phyloP scores from a whole-genome alignment of 2,113 vertebrate species.

The Rallus limicola region DNA sequence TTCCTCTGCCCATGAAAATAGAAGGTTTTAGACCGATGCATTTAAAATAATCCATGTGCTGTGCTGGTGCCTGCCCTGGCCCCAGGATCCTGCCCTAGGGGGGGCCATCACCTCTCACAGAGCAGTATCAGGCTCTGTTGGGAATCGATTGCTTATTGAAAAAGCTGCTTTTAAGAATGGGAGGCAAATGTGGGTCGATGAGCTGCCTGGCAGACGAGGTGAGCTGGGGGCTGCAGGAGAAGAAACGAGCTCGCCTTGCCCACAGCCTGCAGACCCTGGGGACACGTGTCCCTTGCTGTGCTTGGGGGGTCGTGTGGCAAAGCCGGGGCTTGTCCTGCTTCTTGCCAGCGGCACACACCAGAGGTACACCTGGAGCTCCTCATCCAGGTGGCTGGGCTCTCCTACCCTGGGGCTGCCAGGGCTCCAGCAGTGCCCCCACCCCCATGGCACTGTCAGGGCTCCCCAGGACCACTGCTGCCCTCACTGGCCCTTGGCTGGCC shows the following conservation, averaged over 20 bases:
- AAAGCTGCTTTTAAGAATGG: not conserved
- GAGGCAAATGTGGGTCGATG: no score
- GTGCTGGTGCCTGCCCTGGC: fast-evolving
- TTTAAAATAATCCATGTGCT: not conserved
- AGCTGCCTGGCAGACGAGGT: not conserved
- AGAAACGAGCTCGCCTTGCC: not conserved
- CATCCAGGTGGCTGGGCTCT: not conserved
- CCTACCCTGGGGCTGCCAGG: not conserved
- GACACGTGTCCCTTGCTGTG: fast-evolving
- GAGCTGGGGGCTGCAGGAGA: fast-evolving
- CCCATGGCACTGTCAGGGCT: no score
- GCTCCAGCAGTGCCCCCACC: no score
- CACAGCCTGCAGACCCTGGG: fast-evolving
- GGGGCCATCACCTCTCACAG: not conserved
- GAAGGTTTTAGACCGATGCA: not conserved
- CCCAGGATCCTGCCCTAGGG: not conserved
- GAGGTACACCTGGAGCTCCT: not conserved
- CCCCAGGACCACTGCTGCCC: not conserved
- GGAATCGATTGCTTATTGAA: fast-evolving
- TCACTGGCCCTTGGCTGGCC: not conserved
- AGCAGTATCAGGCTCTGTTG: not conserved
- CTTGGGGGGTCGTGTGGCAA: not conserved
- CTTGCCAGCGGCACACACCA: not conserved
- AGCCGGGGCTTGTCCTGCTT: not conserved
- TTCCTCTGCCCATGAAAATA: not conserved